phyloP scores from a whole-genome alignment of 2,888 invertebrate species.

The Antheraea assamensis region DNA sequence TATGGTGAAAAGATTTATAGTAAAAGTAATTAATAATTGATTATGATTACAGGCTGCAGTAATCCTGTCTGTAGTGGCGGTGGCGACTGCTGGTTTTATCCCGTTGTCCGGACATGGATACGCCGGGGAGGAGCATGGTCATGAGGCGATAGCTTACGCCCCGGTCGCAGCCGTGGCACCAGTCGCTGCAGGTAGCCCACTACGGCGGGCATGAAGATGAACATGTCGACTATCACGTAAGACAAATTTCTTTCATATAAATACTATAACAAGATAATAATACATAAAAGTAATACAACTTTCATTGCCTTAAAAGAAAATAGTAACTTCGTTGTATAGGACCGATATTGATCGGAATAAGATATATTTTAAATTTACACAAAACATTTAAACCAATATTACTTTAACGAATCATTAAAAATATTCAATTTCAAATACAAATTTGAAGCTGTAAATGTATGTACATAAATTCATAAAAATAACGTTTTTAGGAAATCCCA shows the following conservation, averaged over 20 bases:
- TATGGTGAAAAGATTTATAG: background rate
- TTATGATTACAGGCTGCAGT: conserved; percentile 59
- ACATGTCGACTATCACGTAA: conserved; percentile 76
- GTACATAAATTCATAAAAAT: too few species aligned
- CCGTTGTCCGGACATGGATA: conserved; percentile 61
- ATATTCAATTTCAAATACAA: too few species aligned
- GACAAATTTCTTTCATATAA: conserved; percentile 31
- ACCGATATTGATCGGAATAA: too few species aligned
- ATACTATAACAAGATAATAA: background rate
- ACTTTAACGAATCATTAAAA: too few species aligned
- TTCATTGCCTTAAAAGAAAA: background rate
- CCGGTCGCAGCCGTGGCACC: conserved; percentile 54
- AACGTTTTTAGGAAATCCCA: too few species aligned
- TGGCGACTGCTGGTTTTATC: conserved; percentile 69
- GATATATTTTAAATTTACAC: too few species aligned
- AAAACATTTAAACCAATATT: too few species aligned
- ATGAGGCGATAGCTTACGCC: conserved; percentile 67
- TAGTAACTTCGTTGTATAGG: too few species aligned
- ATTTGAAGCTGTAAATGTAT: too few species aligned
- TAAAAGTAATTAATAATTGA: background rate
- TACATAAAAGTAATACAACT: background rate
- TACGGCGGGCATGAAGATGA: conserved; percentile 70
- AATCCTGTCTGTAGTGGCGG: conserved; percentile 67
- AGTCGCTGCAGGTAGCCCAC: conserved; percentile 47
- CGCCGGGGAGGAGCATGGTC: conserved; percentile 66